Base-by-base conservation (phyloP, 2,113 vertebrate genomes). In the Engraulis encrasicolus region DNA sequence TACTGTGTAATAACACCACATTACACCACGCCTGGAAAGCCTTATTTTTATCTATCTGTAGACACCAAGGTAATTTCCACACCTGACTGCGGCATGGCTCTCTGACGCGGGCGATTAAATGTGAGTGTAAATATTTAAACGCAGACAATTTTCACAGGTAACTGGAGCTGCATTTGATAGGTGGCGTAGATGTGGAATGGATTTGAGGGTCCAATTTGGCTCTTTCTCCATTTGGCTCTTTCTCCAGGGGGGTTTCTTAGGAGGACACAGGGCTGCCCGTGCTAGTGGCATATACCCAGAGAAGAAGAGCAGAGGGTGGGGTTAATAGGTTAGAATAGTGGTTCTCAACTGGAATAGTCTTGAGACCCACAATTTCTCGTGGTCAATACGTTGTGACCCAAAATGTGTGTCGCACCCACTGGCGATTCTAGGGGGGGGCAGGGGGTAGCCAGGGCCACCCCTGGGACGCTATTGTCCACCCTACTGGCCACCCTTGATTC, bases 301-400 rank as follows among this genome's bases (percentile, higher is more conserved):
- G 50, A 50, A 27, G 48, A 31, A 80, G 80, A 20, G 37, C 31
- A 0, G 50, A n/a, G 80, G 38, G 50, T 19, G 80, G 4, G n/a
- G 50, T 58, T 81, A 81, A 81, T 54, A 52, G 79, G 31, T 54
- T 37, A 52, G 79, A 81, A 54, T 37, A 45, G 40, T 45, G n/a
- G n/a, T n/a, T n/a, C n/a, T n/a, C n/a, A n/a, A n/a, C n/a, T n/a
- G n/a, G n/a, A n/a, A n/a, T n/a, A n/a, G n/a, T n/a, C n/a, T n/a
- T n/a, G n/a, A n/a, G n/a, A n/a, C n/a, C n/a, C n/a, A n/a, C n/a
- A n/a, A n/a, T n/a, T n/a, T n/a, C n/a, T n/a, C n/a, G n/a, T n/a
- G n/a, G n/a, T n/a, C n/a, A n/a, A n/a, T n/a, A n/a, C n/a, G n/a
- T n/a, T n/a, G n/a, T n/a, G n/a, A n/a, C n/a, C n/a, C n/a, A n/a